Conservation (phyloP, 2,113 vertebrate species). For the Falco punctatus region DNA sequence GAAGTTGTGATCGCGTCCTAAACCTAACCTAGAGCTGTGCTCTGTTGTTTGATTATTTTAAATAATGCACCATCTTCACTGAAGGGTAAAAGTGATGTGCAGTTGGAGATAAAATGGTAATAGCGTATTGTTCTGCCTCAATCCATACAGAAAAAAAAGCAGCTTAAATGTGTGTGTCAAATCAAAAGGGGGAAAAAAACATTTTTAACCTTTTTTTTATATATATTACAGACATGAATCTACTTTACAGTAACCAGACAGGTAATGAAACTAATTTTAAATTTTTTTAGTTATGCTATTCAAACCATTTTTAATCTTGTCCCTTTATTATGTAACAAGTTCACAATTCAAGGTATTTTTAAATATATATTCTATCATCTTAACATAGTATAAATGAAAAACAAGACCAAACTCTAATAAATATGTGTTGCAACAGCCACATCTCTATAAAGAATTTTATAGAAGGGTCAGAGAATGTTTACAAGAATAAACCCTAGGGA, state of each 20-base stretch:
- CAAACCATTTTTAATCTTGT: not conserved
- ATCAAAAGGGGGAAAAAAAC: not conserved
- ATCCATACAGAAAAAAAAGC: not conserved
- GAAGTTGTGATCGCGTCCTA: not conserved
- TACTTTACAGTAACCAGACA: not conserved
- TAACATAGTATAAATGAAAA: not conserved
- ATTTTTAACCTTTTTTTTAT: not conserved
- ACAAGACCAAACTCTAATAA: not conserved
- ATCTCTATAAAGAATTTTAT: not conserved
- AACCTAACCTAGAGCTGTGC: not conserved
- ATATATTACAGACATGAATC: not conserved
- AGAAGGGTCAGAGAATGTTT: not conserved
- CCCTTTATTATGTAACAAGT: not conserved
- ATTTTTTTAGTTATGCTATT: not conserved
- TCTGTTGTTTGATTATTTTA: not conserved
- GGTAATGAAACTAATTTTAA: not conserved
- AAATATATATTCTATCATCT: not conserved
- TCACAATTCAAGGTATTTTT: not conserved
- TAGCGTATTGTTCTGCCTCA: not conserved
- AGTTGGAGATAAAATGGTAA: not conserved
- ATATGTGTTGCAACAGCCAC: not conserved
- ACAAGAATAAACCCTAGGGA: not conserved
- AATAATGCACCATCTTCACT: not conserved
- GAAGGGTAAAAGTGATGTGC: not conserved
- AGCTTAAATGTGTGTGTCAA: not conserved